Evolutionary conservation across 2,888 invertebrate species (phyloP), one percentile per base, ranked within the genome.

Genomic region (Pachydiplax longipennis): DNA sequence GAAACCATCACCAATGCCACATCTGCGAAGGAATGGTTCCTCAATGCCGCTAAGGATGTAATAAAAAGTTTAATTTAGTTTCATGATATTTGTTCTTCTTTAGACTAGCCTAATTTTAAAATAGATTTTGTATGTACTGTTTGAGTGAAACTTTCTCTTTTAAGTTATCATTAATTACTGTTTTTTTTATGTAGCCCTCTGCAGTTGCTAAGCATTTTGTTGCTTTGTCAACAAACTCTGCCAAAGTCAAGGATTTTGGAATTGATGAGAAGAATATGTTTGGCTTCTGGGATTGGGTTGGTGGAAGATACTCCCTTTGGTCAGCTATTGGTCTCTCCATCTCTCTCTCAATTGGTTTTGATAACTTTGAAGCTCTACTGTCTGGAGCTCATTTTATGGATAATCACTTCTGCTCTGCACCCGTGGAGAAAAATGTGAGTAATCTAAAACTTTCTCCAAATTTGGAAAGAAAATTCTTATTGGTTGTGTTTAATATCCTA

Each of bases 261-360:
- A 99, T 99, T 93, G 98, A 99, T 94, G 96, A 98, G 92, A 97
- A 97, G 92, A 99, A 99, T 94, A 99, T 99, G 99, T 99, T 99
- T 95, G 99, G 97, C 37, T 99, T 99, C 94, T 99, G 99, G 99
- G 99, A 99, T 95, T 99, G 99, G 99, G 99, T 99, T 81, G 99
- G 99, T 61, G 99, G 99, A 92, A 97, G 99, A 93, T 98, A 96
- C 93, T 99, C 99, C 0, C 95, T 99, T 15, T 99, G 99, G 99
- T 99, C 99, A 0, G 99, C 99, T 5, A 99, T 99, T 94, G 99
- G 99, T 65, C 95, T 99, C 35, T 99, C 99, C 5, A 99, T 99
- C 94, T 97, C 97, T 6, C 95, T 99, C 73, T 96, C 97, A 92
- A 96, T 99, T 94, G 99, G 99, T 91, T 99, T 96, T 94, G 98